Conservation (phyloP, 2,113 vertebrate genomes). For the Pelusios castaneus region DNA sequence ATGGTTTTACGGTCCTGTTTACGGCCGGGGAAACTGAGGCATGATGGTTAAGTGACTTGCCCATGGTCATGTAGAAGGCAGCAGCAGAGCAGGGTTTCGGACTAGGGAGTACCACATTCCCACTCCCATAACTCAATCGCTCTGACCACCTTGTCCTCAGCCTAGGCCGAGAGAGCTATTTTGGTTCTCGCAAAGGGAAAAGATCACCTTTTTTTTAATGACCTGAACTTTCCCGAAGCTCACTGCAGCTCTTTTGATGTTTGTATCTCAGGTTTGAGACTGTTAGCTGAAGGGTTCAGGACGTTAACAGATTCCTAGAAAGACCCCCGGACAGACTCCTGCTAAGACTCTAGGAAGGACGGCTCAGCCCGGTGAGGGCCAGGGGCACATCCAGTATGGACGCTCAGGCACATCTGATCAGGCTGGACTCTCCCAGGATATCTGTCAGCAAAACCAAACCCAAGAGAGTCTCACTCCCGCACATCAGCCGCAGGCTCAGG, state of each 20-base stretch:
- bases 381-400: not conserved
- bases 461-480: not conserved
- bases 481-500: not conserved
- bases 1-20: not conserved
- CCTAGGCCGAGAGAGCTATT: not conserved
- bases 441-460: not conserved
- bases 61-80: not conserved
- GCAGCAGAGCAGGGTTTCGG: not conserved
- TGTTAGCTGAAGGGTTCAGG: not conserved
- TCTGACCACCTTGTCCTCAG: not conserved
- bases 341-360: not conserved
- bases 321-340: not conserved
- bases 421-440: not conserved
- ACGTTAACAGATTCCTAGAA: too few relatives aligned
- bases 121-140: not conserved
- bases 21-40: not conserved
- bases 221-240: not conserved
- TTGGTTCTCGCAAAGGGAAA: too few relatives aligned
- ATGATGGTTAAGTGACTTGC: not conserved
- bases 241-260: not conserved
- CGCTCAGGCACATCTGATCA: not conserved
- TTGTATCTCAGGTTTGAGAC: not conserved
- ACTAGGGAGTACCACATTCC: not conserved
- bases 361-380: not conserved
- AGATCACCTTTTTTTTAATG: not conserved